phyloP scores from a whole-genome alignment of 2,888 invertebrate genomes.

The Coleophora flavipennella region DNA sequence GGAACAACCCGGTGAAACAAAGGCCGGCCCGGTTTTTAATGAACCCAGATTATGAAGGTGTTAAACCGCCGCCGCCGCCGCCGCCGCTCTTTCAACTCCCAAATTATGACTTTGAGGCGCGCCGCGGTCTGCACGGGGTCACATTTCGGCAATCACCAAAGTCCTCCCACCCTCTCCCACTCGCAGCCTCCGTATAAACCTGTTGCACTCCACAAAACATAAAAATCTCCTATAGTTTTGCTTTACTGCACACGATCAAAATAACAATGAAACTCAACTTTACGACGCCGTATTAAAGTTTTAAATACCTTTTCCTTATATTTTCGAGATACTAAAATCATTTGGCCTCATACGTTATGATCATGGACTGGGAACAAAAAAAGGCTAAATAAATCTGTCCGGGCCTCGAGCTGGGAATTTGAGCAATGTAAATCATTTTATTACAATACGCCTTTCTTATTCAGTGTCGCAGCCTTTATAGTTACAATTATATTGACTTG shows the following conservation, averaged over 20 bases:
- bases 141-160: slow-evolving; percentile 60
- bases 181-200: slow-evolving; percentile 33
- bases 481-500: slow-evolving; percentile 36
- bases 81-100: slow-evolving; percentile 63
- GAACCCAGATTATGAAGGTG: slow-evolving; percentile 71
- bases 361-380: slow-evolving; percentile 55
- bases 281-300: slow-evolving; percentile 38
- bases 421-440: slow-evolving; percentile 70
- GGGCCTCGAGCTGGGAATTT: slow-evolving; percentile 59
- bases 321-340: slow-evolving; percentile 42
- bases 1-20: slow-evolving; percentile 68
- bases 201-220: slow-evolving; percentile 46
- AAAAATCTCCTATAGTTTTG: slow-evolving; percentile 44
- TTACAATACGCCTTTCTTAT: slow-evolving; percentile 60
- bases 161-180: slow-evolving; percentile 43
- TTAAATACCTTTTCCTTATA: slow-evolving; percentile 26
- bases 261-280: slow-evolving; percentile 35
- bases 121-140: slow-evolving; percentile 57
- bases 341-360: slow-evolving; percentile 65
- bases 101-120: slow-evolving; percentile 61
- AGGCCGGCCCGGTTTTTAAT: slow-evolving; percentile 65
- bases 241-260: slow-evolving; percentile 31
- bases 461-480: slow-evolving; percentile 48
- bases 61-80: slow-evolving; percentile 59
- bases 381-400: slow-evolving; percentile 61